Base-by-base conservation (phyloP, 2,113 vertebrate genomes). In the Saccopteryx bilineata region DNA sequence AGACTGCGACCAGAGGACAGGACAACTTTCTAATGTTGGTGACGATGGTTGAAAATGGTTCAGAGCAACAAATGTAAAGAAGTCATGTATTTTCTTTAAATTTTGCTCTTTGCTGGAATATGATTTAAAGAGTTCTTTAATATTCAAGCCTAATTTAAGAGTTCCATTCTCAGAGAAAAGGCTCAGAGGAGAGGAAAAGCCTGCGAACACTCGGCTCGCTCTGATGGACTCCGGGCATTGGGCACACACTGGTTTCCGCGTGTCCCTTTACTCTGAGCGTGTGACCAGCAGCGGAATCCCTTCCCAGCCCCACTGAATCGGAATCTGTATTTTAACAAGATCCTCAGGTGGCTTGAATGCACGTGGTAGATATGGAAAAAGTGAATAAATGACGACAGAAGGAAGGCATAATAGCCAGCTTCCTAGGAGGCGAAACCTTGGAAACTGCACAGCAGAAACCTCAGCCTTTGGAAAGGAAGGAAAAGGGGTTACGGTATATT, bases 51-150 rank as follows among this genome's bases (percentile, higher is more conserved):
- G 58, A 33, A 68, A 46, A 11, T 17, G 9, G 65, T 66, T 93
- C 23, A 33, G 5, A 33, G n/a, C 39, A 89, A 75, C 39, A 52
- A 75, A 52, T 17, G 5, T 6, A 18, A 13, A 60, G 19, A 75
- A 90, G 87, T 65, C 66, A 60, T 81, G 83, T 75, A 81, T 95
- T 95, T 87, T 90, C 93, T 95, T 78, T 68, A 85, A 92, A 54
- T 93, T 72, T 93, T 85, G 14, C 21, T 96, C 81, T 92, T 90
- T 48, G 21, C 60, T 88, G 2, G 92, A 88, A 96, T 96, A 95
- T 90, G 83, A 95, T 76, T 96, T 75, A 95, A 94, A 92, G 90
- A 52, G 9, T 96, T 96, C 75, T 94, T 96, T 72, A 90, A 93
- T 96, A 87, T 90, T 94, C 56, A 69, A 91, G 85, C 52, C 84